phyloP scores from a whole-genome alignment of 2,113 vertebrate genomes.

The Centropus bengalensis region DNA sequence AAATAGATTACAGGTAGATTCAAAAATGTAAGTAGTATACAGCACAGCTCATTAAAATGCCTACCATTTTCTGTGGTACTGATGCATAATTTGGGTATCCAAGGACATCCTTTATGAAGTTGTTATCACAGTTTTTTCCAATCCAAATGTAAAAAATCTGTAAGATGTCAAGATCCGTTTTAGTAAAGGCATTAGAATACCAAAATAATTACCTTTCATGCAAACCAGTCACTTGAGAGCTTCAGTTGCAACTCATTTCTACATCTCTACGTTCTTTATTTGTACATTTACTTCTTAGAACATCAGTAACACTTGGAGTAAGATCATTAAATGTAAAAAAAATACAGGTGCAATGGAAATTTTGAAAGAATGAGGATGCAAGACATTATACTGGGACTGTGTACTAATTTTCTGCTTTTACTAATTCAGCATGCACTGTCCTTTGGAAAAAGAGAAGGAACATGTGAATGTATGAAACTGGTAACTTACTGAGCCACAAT shows the following conservation, averaged over 20 bases:
- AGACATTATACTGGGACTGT: neutral
- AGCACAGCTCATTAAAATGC: slow-evolving; percentile 29
- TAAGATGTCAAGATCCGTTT: slow-evolving; percentile 12
- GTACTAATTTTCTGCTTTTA: neutral
- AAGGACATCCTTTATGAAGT: slow-evolving; percentile 93
- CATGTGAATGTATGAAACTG: neutral
- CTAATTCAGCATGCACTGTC: neutral
- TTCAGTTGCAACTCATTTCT: neutral
- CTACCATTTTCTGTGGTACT: slow-evolving; percentile 91
- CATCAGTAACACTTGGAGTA: neutral
- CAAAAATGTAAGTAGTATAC: neutral
- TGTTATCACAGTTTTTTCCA: slow-evolving; percentile 87
- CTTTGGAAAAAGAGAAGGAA: no score
- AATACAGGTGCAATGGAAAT: neutral
- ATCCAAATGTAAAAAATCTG: slow-evolving; percentile 95
- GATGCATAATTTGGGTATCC: slow-evolving; percentile 88
- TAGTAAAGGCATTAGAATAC: neutral
- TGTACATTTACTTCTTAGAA: neutral
- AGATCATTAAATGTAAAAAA: neutral
- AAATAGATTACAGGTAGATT: neutral
- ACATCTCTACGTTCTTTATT: neutral
- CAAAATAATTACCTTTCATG: neutral
- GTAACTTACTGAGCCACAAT: slow-evolving; percentile 89
- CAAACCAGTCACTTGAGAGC: neutral
- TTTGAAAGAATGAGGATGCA: neutral